Evolutionary conservation across 2,113 vertebrate species (phyloP), one percentile per base, ranked within the genome.

Genomic region (Pantherophis guttatus): DNA sequence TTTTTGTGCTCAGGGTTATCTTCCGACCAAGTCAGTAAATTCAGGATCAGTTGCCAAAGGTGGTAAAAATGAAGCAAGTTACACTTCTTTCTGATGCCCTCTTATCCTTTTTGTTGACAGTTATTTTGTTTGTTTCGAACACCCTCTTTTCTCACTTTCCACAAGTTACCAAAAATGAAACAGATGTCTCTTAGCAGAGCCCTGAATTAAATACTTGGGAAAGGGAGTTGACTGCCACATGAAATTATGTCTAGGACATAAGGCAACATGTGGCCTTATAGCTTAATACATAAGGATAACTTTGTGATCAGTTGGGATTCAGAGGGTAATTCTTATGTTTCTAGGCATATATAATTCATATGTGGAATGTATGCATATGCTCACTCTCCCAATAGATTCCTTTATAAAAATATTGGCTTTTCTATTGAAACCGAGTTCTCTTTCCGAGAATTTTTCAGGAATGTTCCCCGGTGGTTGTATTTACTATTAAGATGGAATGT

Each of bases 381-480:
- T 50, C 15, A 58, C 19, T 92, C n/a, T 91, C 48, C 90, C 19
- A 81, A 12, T 91, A 15, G 2, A 57, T 75, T 91, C 87, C 88
- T 11, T 85, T 55, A 81, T 15, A 58, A 75, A 48, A 54, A 23
- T 12, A 81, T 81, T 50, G 87, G 62, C 62, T 75, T 70, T 81
- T 88, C 33, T 57, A 21, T 39, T 48, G 15, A 89, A 57, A 39
- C 39, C 5, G 10, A 85, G 33, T 33, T 70, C 48, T 65, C 87
- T 92, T 89, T 81, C 87, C 19, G 29, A 89, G 62, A 58, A 92
- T 75, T 92, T 54, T 33, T 92, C 59, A 89, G 50, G 87, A 92
- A 92, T 92, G 88, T 89, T 89, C 65, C 52, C 57, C 26, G 2
- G 62, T 89, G 92, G 92, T 48, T 89, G 52, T 54, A 89, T 92